A percentile compares a stretch with the other conserved stretches of the same genome.
Evolutionary conservation across 2,888 invertebrate species (phyloP).

Genomic region (Amiota communis): DNA sequence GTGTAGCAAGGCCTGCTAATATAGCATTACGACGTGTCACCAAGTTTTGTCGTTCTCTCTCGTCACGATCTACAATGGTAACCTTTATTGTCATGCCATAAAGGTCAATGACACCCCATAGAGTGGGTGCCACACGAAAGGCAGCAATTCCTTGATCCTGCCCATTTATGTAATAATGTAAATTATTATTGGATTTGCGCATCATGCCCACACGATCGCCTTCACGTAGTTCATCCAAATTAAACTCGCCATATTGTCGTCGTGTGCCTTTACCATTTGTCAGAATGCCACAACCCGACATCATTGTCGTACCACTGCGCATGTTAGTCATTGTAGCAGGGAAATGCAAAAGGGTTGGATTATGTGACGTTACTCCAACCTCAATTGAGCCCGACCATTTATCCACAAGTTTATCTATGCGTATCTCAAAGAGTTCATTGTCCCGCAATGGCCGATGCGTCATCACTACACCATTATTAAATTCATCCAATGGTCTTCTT

Average conservation of each 20-base stretch:
- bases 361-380: conserved; percentile 94
- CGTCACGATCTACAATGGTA: conserved; percentile 88
- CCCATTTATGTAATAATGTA: conserved; percentile 95
- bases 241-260: conserved; percentile 93
- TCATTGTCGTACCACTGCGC: conserved; percentile 93
- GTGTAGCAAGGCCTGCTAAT: conserved; percentile 64
- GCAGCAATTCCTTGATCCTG: conserved; percentile 94
- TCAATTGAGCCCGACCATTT: conserved; percentile 86
- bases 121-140: conserved; percentile 83
- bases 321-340: conserved; percentile 99
- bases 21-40: conserved; percentile 80
- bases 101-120: conserved; percentile 96
- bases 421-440: conserved; percentile 94
- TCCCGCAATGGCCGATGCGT: conserved; percentile 90
- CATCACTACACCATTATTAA: conserved; percentile 97
- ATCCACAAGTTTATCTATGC: conserved; percentile 92
- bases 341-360: conserved; percentile 90
- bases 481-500: conserved; percentile 90
- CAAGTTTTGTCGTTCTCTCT: conserved; percentile 84
- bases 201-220: conserved; percentile 95
- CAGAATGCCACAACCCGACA: conserved; percentile 97
- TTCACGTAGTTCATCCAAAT: conserved; percentile 92
- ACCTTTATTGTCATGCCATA: conserved; percentile 96
- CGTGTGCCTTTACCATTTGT: conserved; percentile 95
- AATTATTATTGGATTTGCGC: conserved; percentile 85